Percentiles rank a stretch among this genome's conserved stretches.
phyloP scores from a whole-genome alignment of 2,113 vertebrate species.

The Hypomesus transpacificus region DNA sequence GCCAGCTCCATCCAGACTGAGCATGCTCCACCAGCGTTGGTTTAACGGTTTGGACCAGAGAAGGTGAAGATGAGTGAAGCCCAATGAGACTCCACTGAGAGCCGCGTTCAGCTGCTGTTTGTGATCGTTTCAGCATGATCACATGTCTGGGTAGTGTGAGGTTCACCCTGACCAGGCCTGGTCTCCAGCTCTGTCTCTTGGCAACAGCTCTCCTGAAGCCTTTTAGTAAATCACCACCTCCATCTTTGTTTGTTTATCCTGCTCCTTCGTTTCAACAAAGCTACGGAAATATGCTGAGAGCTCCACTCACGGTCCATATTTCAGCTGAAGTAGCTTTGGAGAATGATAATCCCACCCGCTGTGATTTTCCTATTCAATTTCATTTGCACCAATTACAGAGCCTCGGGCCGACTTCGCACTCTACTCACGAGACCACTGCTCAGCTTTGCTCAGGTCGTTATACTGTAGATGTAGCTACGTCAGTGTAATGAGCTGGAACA shows the following conservation, averaged over 20 bases:
- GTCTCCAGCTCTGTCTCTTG: not conserved
- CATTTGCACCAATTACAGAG: constrained; percentile 22
- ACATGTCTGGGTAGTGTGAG: not conserved
- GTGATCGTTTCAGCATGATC: not conserved
- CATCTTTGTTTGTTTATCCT: constrained; percentile 57
- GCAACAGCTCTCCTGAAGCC: constrained; percentile 43
- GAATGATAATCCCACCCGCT: constrained; percentile 9
- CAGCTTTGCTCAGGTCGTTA: no score
- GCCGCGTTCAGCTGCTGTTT: not conserved
- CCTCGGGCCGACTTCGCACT: not conserved
- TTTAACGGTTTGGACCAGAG: constrained; percentile 28
- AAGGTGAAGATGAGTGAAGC: constrained; percentile 17
- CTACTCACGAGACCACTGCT: no score
- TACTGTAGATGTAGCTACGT: not conserved
- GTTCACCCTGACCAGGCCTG: no score
- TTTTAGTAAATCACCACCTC: constrained; percentile 65
- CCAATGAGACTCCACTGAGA: not conserved
- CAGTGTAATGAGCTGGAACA: not conserved
- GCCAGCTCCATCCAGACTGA: not conserved
- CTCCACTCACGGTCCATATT: constrained; percentile 10
- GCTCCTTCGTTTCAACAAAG: constrained; percentile 40
- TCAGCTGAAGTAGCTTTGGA: constrained; percentile 20
- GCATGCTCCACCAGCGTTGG: not conserved
- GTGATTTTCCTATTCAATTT: constrained; percentile 33
- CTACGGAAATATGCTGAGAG: constrained; percentile 9